Base-by-base conservation (phyloP, 2,888 invertebrate species). In the Calephelis perditalis region DNA sequence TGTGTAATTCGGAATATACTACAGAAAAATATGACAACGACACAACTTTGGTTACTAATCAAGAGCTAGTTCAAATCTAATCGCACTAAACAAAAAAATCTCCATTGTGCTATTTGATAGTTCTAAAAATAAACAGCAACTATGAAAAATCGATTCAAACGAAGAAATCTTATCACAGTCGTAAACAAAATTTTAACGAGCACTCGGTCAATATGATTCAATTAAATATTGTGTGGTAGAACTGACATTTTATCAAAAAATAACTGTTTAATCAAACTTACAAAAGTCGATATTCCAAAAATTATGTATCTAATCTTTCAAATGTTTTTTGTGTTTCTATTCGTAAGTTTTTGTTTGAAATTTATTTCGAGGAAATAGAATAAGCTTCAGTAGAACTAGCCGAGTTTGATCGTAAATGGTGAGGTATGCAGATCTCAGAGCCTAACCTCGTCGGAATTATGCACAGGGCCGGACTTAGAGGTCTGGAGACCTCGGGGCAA, bases 181-280 rank as follows among this genome's bases (percentile, higher is more conserved):
- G 64, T 67, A 71, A 74, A 71, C 68, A 67, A 65, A 61, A 52
- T 70, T 77, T 84, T 86, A 71, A 86, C 80, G 85, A 85, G 67
- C 78, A 67, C 69, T 81, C 81, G 81, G 81, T 75, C 82, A 81
- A 82, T 82, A 78, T 77, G 73, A 70, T 73, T 77, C 77, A 70
- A 68, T 69, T 75, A 81, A 78, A 76, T 77, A 77, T 69, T 69
- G 74, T 67, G 65, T 76, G 73, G 78, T 73, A 63, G 58, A 56
- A 64, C 61, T 65, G 63, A 55, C 62, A 56, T 66, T 66, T 69
- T 62, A 70, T 66, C 58, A 59, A 55, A 68, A 26, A 70, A 65
- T 68, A 71, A 72, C 69, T 68, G 71, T 73, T 68, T 69, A 67
- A 68, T 9, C 15, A 49, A 49, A 9, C 15, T 49, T n/a, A 15